phyloP scores from a whole-genome alignment of 2,888 invertebrate species.

The Mythimna ferrago region DNA sequence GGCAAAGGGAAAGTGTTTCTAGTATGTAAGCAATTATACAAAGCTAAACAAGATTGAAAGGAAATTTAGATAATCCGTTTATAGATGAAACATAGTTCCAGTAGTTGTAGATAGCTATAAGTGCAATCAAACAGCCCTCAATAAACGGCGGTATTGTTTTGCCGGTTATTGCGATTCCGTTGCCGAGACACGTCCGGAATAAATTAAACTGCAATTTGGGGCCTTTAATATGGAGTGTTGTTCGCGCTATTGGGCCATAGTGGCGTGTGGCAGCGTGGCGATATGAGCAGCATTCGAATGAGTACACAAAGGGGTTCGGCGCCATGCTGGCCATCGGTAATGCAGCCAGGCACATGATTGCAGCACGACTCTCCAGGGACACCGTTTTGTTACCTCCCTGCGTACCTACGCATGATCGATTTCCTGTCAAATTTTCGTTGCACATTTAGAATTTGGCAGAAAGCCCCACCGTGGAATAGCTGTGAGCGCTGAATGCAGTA shows the following conservation, averaged over 20 bases:
- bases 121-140: conserved; percentile 81
- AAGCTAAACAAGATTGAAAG: conserved; percentile 9
- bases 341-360: conserved; percentile 82
- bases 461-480: conserved; percentile 41
- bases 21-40: conserved; percentile 1
- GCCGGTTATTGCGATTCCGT: conserved; percentile 89
- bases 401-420: conserved; percentile 63
- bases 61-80: conserved; percentile 37
- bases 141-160: conserved; percentile 87
- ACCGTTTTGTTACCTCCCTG: conserved; percentile 65
- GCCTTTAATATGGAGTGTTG: conserved; percentile 89
- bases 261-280: conserved; percentile 78
- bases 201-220: conserved; percentile 90
- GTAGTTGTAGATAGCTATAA: conserved; percentile 68
- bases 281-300: conserved; percentile 88
- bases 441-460: conserved; percentile 59
- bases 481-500: conserved; percentile 42
- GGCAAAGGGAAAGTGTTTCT: conserved; percentile 10
- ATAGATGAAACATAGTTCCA: conserved; percentile 31
- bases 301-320: conserved; percentile 84
- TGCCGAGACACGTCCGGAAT: conserved; percentile 90
- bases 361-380: conserved; percentile 72
- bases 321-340: conserved; percentile 78
- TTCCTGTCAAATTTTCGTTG: conserved; percentile 64
- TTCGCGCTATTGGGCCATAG: conserved; percentile 86